Percentiles rank a stretch among this genome's conserved stretches.
phyloP scores from a whole-genome alignment of 2,797 vertebrate species.

The Corythornis leucogaster region DNA sequence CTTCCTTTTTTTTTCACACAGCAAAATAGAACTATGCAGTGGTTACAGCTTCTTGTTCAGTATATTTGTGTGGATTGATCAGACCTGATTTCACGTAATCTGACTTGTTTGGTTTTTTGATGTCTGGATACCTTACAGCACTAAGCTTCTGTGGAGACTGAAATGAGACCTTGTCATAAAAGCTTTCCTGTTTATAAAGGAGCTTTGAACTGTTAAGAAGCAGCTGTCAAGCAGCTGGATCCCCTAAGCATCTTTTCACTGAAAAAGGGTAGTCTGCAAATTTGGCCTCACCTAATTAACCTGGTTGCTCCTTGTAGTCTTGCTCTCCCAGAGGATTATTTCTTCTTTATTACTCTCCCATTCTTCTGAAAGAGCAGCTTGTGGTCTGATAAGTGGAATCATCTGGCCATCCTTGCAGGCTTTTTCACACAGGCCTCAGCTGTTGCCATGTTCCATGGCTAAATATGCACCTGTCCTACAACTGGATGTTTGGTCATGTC shows the following conservation, averaged over 20 bases:
- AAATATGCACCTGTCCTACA: fast-evolving
- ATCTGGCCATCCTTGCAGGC: neutral
- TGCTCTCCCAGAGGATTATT: neutral
- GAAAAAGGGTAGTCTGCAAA: neutral
- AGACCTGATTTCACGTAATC: neutral
- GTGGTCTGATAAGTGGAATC: neutral
- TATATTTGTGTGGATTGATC: neutral
- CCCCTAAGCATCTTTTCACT: neutral
- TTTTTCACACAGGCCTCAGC: neutral
- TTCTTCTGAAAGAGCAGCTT: neutral
- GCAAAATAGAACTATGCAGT: neutral
- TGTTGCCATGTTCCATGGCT: neutral
- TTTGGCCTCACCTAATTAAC: neutral
- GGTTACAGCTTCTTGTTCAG: neutral
- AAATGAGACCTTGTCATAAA: neutral
- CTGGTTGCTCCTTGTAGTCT: neutral
- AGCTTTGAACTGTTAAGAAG: neutral
- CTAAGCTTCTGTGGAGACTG: neutral
- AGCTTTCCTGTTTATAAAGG: neutral
- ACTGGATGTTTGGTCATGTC: neutral
- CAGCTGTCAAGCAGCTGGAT: neutral
- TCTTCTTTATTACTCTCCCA: neutral
- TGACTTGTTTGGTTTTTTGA: neutral
- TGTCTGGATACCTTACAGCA: neutral
- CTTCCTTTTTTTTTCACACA: neutral